A percentile compares a stretch with the other conserved stretches of the same genome.
Evolutionary conservation across 2,888 invertebrate genomes (phyloP).

Genomic region (Machimus rusticus): DNA sequence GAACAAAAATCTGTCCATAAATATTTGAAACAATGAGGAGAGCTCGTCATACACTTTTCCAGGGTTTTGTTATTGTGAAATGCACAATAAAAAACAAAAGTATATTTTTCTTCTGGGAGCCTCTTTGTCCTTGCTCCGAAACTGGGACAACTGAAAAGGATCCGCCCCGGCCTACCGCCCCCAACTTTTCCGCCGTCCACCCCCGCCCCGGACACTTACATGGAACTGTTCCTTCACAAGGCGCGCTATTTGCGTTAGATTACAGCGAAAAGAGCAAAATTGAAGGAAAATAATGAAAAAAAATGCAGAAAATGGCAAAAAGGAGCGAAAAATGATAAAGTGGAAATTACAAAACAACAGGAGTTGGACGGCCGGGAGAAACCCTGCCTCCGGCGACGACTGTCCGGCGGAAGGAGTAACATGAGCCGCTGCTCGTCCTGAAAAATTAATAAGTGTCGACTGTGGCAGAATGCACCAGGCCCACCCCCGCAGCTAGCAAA

Average conservation of each 20-base stretch:
- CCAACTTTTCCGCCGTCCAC: not conserved
- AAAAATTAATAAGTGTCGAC: constrained; percentile 32
- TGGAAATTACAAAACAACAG: constrained; percentile 33
- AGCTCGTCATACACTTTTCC: constrained; percentile 27
- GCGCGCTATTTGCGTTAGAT: constrained; percentile 19
- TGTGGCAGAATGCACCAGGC: not conserved
- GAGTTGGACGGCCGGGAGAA: not conserved
- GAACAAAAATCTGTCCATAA: constrained; percentile 23
- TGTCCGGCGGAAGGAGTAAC: not conserved
- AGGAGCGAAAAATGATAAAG: not conserved
- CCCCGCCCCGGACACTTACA: not conserved
- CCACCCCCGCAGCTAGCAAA: not conserved
- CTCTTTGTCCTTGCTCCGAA: not conserved
- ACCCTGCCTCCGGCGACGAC: not conserved
- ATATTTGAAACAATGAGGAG: constrained; percentile 26
- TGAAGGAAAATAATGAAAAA: not conserved
- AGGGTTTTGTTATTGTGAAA: not conserved
- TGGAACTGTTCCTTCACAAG: not conserved
- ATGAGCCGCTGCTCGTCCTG: constrained; percentile 11
- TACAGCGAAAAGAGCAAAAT: constrained; percentile 9
- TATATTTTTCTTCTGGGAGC: not conserved
- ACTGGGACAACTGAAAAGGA: constrained; percentile 22
- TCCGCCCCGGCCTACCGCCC: not conserved
- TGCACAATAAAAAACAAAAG: constrained; percentile 3
- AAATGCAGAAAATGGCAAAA: not conserved